Base-by-base conservation (phyloP, 2,888 invertebrate species). In the Cephus nigrinus region DNA sequence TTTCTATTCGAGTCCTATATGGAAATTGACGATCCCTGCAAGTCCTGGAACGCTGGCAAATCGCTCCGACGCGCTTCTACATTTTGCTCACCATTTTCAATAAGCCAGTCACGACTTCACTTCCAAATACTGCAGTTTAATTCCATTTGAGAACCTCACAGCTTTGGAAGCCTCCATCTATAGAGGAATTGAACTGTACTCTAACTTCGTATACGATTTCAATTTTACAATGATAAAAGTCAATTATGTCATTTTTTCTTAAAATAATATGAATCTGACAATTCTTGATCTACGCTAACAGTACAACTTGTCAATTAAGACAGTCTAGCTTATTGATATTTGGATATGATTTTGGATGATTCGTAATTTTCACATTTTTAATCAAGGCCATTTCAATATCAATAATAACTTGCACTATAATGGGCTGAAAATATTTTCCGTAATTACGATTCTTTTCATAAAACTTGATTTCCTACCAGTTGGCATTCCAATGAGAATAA, bases 111-210 rank as follows among this genome's bases (percentile, higher is more conserved):
- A 75, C 75, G 32, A 31, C 55, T 23, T 32, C 55, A 30, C 68
- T 72, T 72, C 40, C 68, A 68, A 72, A 35, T 72, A 71, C 68
- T 35, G 72, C n/a, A 55, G 72, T 76, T 76, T 71, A 72, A 72
- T 72, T 40, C 30, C 33, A 72, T 76, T 76, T 71, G 72, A 32
- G 71, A n/a, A 55, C 30, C 30, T 23, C 9, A 30, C 34, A 33
- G 33, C n/a, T 36, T 33, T 40, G 12, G 72, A 32, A 72, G 40
- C 76, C 55, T 76, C 36, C 40, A 15, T 40, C 15, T 15, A 15
- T 40, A 40, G 2, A 40, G 15, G 15, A 40, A 40, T 40, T 40
- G 40, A 40, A 40, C 40, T 15, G 15, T 15, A 15, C 40, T 40
- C 15, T 40, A 40, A 40, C 40, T 15, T 40, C 40, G 1, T 40